These are phyloP conservation scores for Tipula helvola DNA, from an alignment of 2,888 invertebrate species.

Conservation along the genomic window DNA sequence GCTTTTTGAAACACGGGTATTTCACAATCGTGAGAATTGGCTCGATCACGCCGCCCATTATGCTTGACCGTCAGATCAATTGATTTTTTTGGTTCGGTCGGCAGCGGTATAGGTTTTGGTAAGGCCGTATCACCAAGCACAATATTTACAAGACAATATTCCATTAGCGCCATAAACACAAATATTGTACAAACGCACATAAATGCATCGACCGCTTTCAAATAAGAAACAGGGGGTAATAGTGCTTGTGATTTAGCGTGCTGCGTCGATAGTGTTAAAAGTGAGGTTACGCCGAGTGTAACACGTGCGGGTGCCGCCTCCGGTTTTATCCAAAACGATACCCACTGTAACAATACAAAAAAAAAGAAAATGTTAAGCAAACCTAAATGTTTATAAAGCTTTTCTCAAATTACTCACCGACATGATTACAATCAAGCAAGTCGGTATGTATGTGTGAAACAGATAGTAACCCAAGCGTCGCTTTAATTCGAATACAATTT, in stretches of 20 bases:
- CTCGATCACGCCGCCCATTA: constrained; percentile 4
- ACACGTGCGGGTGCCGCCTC: constrained; percentile 89
- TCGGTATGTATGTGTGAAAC: constrained; percentile 89
- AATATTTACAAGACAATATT: constrained; percentile 78
- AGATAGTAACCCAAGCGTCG: constrained; percentile 81
- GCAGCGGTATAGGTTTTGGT: constrained; percentile 32
- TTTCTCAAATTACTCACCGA: constrained; percentile 47
- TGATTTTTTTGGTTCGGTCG: constrained; percentile 14
- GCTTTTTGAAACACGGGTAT: constrained; percentile 7
- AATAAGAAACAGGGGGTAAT: constrained; percentile 82
- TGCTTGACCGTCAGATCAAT: background rate
- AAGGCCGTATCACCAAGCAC: constrained; percentile 34
- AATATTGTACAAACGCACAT: constrained; percentile 89
- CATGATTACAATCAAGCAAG: constrained; percentile 89
- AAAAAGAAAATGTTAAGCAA: constrained; percentile 14
- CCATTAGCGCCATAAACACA: constrained; percentile 89
- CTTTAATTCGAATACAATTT: constrained; percentile 80
- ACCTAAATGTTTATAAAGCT: background rate
- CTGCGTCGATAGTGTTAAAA: constrained; percentile 79
- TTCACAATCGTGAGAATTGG: background rate
- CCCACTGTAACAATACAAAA: constrained; percentile 49
- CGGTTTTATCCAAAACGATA: constrained; percentile 91
- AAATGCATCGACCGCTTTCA: constrained; percentile 85
- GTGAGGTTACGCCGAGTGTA: constrained; percentile 80
- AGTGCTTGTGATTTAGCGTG: constrained; percentile 91